Percentiles rank a stretch among this genome's conserved stretches.
phyloP scores from a whole-genome alignment of 2,888 invertebrate genomes.

The Temnothorax ravouxi region DNA sequence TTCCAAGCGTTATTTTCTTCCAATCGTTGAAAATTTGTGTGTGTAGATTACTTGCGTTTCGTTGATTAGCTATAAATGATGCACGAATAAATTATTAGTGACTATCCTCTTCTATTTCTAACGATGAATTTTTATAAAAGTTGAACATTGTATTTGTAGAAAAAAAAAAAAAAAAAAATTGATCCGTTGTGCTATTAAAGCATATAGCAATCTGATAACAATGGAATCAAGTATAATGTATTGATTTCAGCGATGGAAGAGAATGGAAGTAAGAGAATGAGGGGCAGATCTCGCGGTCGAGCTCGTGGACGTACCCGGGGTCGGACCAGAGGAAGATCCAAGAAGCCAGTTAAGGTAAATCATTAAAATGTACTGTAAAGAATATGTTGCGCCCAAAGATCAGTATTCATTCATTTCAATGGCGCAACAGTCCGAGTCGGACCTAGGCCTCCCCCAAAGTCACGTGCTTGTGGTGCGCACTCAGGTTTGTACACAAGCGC shows the following conservation, averaged over 20 bases:
- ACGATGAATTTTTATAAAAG: background rate
- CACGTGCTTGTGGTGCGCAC: too few relatives aligned
- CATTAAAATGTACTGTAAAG: background rate
- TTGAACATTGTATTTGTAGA: background rate
- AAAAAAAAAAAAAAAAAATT: background rate
- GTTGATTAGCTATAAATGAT: background rate
- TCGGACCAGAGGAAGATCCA: constrained; percentile 90
- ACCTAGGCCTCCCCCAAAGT: too few relatives aligned
- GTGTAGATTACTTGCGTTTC: background rate
- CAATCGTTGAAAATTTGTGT: background rate
- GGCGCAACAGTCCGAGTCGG: too few relatives aligned
- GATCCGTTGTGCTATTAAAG: background rate
- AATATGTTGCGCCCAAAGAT: background rate
- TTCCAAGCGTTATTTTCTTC: background rate
- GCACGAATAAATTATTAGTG: background rate
- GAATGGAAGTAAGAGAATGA: constrained; percentile 88
- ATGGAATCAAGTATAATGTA: background rate
- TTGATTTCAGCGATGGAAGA: constrained; percentile 85
- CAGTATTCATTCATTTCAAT: too few relatives aligned
- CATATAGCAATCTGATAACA: background rate
- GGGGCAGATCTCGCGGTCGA: constrained; percentile 92
- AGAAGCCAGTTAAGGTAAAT: constrained; percentile 91
- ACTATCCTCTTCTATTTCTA: background rate
- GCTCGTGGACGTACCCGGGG: constrained; percentile 92
- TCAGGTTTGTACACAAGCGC: too few relatives aligned